phyloP scores from a whole-genome alignment of 1,140 invertebrate species.

The Apis florea region DNA sequence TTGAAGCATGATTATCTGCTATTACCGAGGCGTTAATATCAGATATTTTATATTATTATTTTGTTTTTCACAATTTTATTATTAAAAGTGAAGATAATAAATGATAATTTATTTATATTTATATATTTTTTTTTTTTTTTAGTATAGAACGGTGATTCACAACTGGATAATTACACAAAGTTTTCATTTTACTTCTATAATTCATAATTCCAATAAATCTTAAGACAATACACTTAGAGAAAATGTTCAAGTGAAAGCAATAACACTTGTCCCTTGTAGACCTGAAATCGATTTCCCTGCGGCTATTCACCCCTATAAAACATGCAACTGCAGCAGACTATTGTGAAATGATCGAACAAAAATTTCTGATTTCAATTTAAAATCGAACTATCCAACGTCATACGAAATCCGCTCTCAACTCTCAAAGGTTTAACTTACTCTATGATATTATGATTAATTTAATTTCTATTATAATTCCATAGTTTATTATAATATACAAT shows the following conservation, averaged over 20 bases:
- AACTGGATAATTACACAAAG: no score
- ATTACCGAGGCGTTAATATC: not conserved
- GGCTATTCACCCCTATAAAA: constrained; percentile 68
- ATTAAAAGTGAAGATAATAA: not conserved
- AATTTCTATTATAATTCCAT: no score
- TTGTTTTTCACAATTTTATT: no score
- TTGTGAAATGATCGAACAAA: constrained; percentile 41
- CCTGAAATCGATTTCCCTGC: constrained; percentile 67
- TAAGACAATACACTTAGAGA: not conserved
- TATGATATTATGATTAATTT: no score
- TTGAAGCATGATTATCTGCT: not conserved
- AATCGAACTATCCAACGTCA: not conserved
- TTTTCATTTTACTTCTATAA: not conserved
- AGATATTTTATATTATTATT: no score
- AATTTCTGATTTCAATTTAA: constrained; percentile 12
- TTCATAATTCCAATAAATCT: not conserved
- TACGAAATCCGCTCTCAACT: no score
- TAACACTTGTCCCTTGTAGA: constrained; percentile 57
- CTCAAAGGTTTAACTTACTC: no score
- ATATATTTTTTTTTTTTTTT: not conserved
- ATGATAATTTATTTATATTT: not conserved
- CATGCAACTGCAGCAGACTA: constrained; percentile 58
- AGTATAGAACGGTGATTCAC: no score
- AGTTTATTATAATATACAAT: no score
- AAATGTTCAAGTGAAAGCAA: constrained; percentile 47